A percentile compares a stretch with the other conserved stretches of the same genome.
These are phyloP conservation scores for Atractosteus spatula DNA, from an alignment of 2,113 vertebrate species.

Conservation along the genomic window DNA sequence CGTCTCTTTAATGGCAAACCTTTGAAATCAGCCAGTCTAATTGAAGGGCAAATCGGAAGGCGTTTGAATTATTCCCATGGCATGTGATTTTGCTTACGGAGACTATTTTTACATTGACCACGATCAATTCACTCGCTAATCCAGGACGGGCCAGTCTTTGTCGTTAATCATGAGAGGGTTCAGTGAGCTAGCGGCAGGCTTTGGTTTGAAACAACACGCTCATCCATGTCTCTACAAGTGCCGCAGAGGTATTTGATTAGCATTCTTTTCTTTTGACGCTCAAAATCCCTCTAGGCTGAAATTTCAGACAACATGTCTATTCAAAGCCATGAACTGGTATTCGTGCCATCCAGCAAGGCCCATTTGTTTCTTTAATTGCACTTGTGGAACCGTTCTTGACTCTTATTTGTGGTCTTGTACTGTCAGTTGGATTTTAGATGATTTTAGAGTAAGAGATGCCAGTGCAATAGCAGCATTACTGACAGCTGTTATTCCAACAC, in stretches of 20 bases:
- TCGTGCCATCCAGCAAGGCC: conserved; percentile 5
- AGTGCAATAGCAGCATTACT: no score
- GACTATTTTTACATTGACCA: conserved; percentile 16
- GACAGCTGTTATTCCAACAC: no score
- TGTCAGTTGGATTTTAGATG: no score
- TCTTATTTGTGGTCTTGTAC: no score
- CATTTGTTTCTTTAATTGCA: not conserved
- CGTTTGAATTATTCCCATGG: not conserved
- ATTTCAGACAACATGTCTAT: conserved; percentile 36
- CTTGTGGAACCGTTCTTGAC: no score
- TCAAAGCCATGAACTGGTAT: conserved; percentile 6
- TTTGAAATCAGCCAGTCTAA: no score
- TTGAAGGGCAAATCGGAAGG: not conserved
- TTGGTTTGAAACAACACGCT: conserved; percentile 33
- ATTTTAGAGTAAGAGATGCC: no score
- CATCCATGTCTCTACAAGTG: conserved; percentile 24
- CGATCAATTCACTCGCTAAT: conserved; percentile 20
- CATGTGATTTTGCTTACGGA: conserved; percentile 3
- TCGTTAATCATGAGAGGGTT: conserved; percentile 26
- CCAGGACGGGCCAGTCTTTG: conserved; percentile 10
- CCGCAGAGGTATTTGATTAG: conserved; percentile 25
- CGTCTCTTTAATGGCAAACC: no score
- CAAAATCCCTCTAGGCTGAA: conserved; percentile 31
- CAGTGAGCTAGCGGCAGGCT: conserved; percentile 17
- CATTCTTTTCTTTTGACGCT: conserved; percentile 15